These are phyloP conservation scores for Bombus confusus DNA, from an alignment of 1,140 invertebrate species.

Conservation along the genomic window DNA sequence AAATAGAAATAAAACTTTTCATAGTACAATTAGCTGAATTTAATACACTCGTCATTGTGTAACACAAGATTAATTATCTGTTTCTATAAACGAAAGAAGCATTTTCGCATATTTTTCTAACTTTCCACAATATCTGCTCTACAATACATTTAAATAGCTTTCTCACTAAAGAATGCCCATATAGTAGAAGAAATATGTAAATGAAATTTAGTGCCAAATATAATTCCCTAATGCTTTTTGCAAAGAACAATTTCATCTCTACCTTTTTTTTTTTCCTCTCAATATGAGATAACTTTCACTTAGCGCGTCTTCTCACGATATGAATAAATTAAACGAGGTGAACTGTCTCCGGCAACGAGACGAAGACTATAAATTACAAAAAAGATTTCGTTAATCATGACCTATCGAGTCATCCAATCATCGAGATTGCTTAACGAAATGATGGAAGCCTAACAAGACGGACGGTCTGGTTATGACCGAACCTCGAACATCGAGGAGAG, in stretches of 20 bases:
- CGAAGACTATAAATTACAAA: neutral
- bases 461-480: neutral
- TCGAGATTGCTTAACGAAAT: conserved; percentile 24
- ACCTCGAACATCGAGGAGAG: neutral
- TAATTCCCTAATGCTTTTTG: neutral
- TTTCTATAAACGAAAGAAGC: too few species aligned
- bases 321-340: neutral
- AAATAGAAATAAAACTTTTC: neutral
- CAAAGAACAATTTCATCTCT: neutral
- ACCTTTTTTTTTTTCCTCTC: neutral
- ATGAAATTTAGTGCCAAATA: too few species aligned
- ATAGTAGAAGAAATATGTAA: too few species aligned
- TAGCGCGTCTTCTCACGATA: neutral
- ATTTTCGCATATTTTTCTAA: too few species aligned
- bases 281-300: neutral
- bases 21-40: too few species aligned
- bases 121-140: too few species aligned
- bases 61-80: too few species aligned
- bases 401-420: neutral
- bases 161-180: too few species aligned
- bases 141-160: too few species aligned
- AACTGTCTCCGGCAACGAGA: neutral
- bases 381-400: conserved; percentile 9
- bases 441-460: neutral
- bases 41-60: too few species aligned